Evolutionary conservation across 2,113 vertebrate species (phyloP).

Genomic region (Prionailurus viverrinus): DNA sequence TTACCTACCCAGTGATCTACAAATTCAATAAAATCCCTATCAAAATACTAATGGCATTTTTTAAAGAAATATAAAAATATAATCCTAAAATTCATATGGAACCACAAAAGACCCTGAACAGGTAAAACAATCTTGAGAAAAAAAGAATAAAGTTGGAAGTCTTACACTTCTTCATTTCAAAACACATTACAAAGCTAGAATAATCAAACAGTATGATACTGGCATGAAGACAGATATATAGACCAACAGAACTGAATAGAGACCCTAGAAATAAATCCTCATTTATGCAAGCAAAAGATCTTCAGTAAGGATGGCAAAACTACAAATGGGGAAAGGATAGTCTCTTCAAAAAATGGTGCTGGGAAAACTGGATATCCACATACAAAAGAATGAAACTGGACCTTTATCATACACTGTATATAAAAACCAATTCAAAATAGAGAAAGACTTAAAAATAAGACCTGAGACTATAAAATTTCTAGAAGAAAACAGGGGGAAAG

Average conservation of each 20-base stretch:
- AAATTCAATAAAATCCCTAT: background rate
- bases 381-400: background rate
- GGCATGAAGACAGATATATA: background rate
- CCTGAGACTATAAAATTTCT: background rate
- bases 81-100: background rate
- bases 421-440: background rate
- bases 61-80: background rate
- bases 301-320: background rate
- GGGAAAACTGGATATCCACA: background rate
- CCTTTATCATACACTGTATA: background rate
- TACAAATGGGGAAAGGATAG: background rate
- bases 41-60: background rate
- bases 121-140: background rate
- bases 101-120: background rate
- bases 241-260: background rate
- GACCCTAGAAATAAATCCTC: background rate
- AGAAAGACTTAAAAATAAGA: background rate
- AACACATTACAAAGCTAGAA: background rate
- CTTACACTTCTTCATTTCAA: background rate
- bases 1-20: background rate
- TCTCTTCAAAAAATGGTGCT: background rate
- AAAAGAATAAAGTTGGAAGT: slow-evolving; percentile 1
- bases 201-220: background rate
- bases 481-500: background rate
- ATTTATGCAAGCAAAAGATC: background rate